Evolutionary conservation across 2,888 invertebrate genomes (phyloP), one percentile per base, ranked within the genome.

Genomic region (Heteromyza rotundicornis): DNA sequence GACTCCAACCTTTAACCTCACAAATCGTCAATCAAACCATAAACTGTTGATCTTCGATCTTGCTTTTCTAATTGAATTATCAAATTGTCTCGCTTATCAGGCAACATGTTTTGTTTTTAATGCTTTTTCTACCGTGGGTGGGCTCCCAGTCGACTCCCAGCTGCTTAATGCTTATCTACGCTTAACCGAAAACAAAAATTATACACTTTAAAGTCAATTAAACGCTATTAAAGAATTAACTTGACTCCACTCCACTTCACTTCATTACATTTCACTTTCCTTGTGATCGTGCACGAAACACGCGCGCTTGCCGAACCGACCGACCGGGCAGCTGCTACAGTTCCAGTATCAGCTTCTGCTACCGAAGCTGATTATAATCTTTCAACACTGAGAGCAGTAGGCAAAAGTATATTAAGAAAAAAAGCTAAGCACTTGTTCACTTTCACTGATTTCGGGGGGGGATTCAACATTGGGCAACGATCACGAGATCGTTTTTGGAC

Each of bases 141-240:
- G 47, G 47, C 47, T 2, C 20, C 3, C 7, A 20, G 2, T 5
- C 20, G 47, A 3, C 20, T 19, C 20, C 3, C 20, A 47, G 47
- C 47, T 47, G 17, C 47, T 19, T 19, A 47, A 20, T 3, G 47
- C 47, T 17, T 47, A 20, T 47, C 19, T 47, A 14, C 14, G 47
- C 47, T 2, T 14, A 17, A 47, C 47, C 20, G 47, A 47, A 47
- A 19, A 47, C 14, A 20, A 47, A 47, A 47, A 47, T 47, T 47
- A 47, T 47, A 20, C 47, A 47, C 47, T 47, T 47, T 17, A 35
- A 40, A 27, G 52, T 63, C 67, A 70, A 70, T 70, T 64, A 62
- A 66, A 56, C 57, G 49, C 67, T 65, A 73, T 72, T 73, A 72
- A 74, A 68, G 74, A 70, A 74, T 74, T 73, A 76, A 63, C 67